Evolutionary conservation across 2,113 vertebrate genomes (phyloP).

Genomic region (Circaetus gallicus): DNA sequence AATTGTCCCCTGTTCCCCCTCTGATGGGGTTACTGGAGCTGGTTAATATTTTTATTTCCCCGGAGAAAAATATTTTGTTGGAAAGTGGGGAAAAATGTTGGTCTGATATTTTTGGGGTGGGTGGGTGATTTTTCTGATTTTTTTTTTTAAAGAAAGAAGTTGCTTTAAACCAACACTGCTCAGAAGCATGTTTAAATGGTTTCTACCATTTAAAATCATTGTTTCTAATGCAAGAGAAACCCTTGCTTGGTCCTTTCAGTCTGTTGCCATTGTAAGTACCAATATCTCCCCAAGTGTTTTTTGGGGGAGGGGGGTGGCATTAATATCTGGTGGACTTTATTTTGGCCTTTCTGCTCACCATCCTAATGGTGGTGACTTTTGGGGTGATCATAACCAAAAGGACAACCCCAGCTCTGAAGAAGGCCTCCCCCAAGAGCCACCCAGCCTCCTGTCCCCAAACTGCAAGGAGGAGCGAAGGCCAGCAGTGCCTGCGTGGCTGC

Average conservation of each 20-base stretch:
- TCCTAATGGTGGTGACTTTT: background rate
- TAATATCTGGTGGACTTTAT: background rate
- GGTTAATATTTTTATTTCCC: background rate
- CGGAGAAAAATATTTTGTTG: background rate
- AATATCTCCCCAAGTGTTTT: background rate
- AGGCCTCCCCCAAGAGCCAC: background rate
- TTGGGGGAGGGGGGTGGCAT: background rate
- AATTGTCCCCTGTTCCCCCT: background rate
- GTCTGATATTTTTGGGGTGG: background rate
- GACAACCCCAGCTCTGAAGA: background rate
- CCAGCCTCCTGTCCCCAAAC: background rate
- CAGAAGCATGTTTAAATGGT: background rate
- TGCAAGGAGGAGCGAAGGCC: accelerated
- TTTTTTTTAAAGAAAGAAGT: background rate
- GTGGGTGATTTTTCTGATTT: background rate
- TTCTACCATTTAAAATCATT: background rate
- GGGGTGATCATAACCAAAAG: background rate
- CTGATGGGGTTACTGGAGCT: background rate
- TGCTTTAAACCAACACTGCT: background rate
- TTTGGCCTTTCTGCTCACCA: background rate
- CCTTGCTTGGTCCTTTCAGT: background rate
- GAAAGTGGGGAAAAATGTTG: background rate
- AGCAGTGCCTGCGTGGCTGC: background rate
- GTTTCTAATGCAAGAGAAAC: background rate
- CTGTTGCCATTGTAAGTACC: background rate